Percentiles rank a stretch among this genome's conserved stretches.
phyloP scores from a whole-genome alignment of 2,797 vertebrate genomes.

The Choloepus didactylus region DNA sequence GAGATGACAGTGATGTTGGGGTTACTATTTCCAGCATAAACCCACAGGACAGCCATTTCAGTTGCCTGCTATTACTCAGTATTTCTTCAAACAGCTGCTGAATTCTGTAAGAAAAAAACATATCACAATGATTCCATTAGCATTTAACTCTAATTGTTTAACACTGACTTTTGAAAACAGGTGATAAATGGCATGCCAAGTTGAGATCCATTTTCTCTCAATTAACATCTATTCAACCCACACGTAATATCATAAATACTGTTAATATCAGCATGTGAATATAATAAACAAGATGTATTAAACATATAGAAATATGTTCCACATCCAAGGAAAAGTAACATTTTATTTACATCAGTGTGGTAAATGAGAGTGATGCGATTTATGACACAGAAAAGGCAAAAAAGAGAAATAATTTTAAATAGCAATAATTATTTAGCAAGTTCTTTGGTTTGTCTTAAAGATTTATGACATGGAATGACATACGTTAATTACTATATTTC shows the following conservation, averaged over 20 bases:
- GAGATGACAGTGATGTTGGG: conserved; percentile 94
- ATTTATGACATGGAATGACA: background rate
- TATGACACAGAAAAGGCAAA: conserved; percentile 59
- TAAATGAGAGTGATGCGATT: conserved; percentile 58
- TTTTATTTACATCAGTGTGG: conserved; percentile 46
- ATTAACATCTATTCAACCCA: conserved; percentile 46
- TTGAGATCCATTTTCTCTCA: conserved; percentile 42
- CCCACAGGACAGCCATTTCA: conserved; percentile 96
- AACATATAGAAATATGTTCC: conserved; percentile 36
- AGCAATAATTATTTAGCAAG: conserved; percentile 51
- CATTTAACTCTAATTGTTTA: conserved; percentile 49
- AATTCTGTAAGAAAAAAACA: conserved; percentile 92
- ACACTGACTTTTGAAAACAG: conserved; percentile 56
- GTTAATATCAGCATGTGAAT: conserved; percentile 69
- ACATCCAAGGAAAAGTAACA: conserved; percentile 42
- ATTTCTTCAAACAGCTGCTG: conserved; percentile 97
- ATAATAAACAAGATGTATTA: conserved; percentile 47
- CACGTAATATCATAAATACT: conserved; percentile 26
- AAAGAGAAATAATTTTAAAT: conserved; percentile 32
- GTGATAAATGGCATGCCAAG: conserved; percentile 23
- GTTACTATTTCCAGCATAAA: conserved; percentile 98
- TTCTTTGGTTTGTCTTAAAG: conserved; percentile 57
- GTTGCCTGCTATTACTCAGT: conserved; percentile 96
- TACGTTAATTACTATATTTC: background rate
- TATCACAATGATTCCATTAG: conserved; percentile 80